Conservation (phyloP, 2,888 invertebrate genomes). For the Rotaria sp. region DNA sequence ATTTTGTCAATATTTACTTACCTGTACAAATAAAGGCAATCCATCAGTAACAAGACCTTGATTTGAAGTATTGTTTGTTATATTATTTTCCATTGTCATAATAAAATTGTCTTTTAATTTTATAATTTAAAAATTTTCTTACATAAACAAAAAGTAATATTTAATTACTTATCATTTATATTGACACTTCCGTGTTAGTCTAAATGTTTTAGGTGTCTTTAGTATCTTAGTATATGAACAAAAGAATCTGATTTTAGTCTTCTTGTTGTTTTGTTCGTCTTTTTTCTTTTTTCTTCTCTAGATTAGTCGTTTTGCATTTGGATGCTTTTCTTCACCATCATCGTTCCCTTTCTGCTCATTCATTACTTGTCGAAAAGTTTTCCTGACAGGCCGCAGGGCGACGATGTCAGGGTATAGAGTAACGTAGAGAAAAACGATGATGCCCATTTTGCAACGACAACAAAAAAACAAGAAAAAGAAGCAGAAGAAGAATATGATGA, state of each 20-base stretch:
- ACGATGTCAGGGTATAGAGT: neutral
- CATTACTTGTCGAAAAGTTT: neutral
- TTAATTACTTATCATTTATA: neutral
- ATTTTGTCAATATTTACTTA: neutral
- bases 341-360: neutral
- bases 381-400: neutral
- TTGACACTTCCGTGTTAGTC: neutral
- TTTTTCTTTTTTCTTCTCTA: neutral
- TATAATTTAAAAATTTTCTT: neutral
- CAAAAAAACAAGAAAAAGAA: neutral
- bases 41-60: neutral
- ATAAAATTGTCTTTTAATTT: too few species aligned
- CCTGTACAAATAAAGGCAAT: neutral
- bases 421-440: neutral
- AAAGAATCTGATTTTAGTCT: conserved; percentile 3
- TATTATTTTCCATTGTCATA: neutral
- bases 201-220: neutral
- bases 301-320: neutral
- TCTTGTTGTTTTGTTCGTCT: neutral
- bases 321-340: neutral
- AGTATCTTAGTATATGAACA: neutral
- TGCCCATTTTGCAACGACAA: neutral
- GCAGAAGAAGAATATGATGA: neutral
- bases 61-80: neutral
- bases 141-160: neutral